Evolutionary conservation across 2,888 invertebrate genomes (phyloP), one percentile per base, ranked within the genome.

Genomic region (Xylocampa areola): DNA sequence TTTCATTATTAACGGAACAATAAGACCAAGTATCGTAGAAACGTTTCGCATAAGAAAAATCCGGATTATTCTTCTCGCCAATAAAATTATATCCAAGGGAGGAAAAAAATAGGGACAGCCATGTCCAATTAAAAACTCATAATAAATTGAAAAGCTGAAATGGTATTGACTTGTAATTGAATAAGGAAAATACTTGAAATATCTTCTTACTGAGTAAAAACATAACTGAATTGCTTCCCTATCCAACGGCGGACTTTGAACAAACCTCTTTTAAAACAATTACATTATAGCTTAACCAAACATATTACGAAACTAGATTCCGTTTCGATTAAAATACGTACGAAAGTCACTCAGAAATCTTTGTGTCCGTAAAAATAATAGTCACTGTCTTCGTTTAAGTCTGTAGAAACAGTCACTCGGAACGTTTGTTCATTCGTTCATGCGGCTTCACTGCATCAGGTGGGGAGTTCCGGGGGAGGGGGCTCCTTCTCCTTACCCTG

Each of bases 401-500:
- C 43, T 25, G n/a, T 23, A 27, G 14, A 43, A 54, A 40, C 1
- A 44, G 21, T 67, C 57, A 54, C 61, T 48, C 17, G 44, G 37
- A 62, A 73, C 59, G 17, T 53, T 14, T 29, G 49, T 43, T 33
- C 37, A 33, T 50, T 37, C 40, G 33, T 70, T 76, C 59, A 81
- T 10, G 73, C 72, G 27, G 76, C 64, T 7, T 77, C 80, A 40
- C 71, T 80, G 64, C 75, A 89, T 91, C 90, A 91, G 71, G 89
- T 88, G 17, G 88, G 88, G 0, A 85, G 86, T 11, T 89, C 90
- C 0, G 81, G 83, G 0, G 87, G 83, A 0, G 72, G 82, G 10
- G 68, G 74, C 8, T 85, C 85, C 43, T 85, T 89, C 29, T 87
- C 88, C 59, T 85, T 90, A 33, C 79, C 82, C 11, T 81, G 82